phyloP scores from a whole-genome alignment of 2,888 invertebrate genomes.

The Aphelenchoides bicaudatus region DNA sequence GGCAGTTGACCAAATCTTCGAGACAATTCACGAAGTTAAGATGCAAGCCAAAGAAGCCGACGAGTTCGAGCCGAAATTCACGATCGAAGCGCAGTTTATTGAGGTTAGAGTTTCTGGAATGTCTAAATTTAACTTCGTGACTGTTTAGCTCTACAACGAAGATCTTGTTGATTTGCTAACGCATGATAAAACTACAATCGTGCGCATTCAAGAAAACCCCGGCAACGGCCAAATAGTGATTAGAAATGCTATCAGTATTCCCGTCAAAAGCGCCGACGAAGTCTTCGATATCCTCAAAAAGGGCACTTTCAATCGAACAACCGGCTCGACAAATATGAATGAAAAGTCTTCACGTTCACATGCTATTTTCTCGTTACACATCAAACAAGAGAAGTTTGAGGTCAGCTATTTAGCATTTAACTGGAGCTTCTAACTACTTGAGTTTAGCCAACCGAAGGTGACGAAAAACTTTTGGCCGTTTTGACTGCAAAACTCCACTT shows the following conservation, averaged over 20 bases:
- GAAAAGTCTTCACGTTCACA: slow-evolving; percentile 91
- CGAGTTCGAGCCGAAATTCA: slow-evolving; percentile 72
- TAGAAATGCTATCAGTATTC: slow-evolving; percentile 73
- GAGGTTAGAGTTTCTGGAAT: too few relatives aligned
- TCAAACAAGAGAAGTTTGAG: slow-evolving; percentile 43
- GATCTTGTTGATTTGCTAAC: slow-evolving; percentile 85
- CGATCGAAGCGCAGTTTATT: slow-evolving; percentile 85
- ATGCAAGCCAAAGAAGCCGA: slow-evolving; percentile 68
- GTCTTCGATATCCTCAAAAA: slow-evolving; percentile 75
- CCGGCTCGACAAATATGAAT: slow-evolving; percentile 98
- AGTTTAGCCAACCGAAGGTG: slow-evolving; percentile 29
- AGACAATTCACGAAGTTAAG: slow-evolving; percentile 71
- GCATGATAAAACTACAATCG: slow-evolving; percentile 39
- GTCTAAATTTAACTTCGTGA: too few relatives aligned
- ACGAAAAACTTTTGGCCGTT: slow-evolving; percentile 71
- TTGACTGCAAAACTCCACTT: slow-evolving; percentile 96
- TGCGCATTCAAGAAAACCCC: slow-evolving; percentile 50
- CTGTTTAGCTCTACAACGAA: slow-evolving; percentile 81
- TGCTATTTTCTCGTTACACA: slow-evolving; percentile 82
- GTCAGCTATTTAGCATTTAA: background rate
- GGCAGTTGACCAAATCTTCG: slow-evolving; percentile 86
- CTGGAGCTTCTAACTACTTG: too few relatives aligned
- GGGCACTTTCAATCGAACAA: slow-evolving; percentile 90
- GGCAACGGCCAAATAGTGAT: slow-evolving; percentile 77
- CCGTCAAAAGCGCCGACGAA: slow-evolving; percentile 63